Conservation (phyloP, 2,888 invertebrate genomes). For the Pseudococcus jackbeardsleyi region DNA sequence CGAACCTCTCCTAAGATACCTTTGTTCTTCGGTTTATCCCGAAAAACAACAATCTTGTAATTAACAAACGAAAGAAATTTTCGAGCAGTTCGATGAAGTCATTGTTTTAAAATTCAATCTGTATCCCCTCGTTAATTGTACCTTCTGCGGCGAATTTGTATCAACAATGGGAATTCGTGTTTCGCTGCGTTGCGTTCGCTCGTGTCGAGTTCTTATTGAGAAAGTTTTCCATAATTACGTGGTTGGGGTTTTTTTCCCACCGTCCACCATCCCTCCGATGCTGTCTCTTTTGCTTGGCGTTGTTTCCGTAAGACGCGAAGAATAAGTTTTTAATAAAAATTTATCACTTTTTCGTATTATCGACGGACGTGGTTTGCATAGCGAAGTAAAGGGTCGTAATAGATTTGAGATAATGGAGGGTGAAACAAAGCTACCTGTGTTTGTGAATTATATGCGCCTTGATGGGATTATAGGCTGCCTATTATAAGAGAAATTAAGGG, state of each 20-base stretch:
- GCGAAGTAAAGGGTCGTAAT: neutral
- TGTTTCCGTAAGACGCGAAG: neutral
- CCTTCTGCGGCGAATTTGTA: constrained; percentile 9
- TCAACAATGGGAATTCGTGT: neutral
- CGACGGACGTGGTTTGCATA: constrained; percentile 1
- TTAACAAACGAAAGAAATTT: constrained; percentile 17
- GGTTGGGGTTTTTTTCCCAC: neutral
- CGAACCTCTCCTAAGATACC: neutral
- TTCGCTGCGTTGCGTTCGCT: neutral
- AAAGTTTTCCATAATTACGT: constrained; percentile 47
- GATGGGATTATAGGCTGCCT: neutral
- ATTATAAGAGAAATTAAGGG: neutral
- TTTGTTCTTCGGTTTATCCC: neutral
- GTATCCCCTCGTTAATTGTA: constrained; percentile 44
- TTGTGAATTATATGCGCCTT: neutral
- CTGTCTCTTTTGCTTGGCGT: neutral
- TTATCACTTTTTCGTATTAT: constrained; percentile 50
- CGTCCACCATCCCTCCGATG: no score
- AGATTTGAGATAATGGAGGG: constrained; percentile 14
- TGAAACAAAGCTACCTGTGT: neutral
- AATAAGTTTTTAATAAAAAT: constrained; percentile 49
- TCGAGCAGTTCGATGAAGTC: neutral
- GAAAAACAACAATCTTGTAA: neutral
- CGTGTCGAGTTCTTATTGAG: constrained; percentile 32
- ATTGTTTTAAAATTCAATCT: constrained; percentile 52